phyloP scores from a whole-genome alignment of 2,888 invertebrate genomes.

The Orchesella flavescens region DNA sequence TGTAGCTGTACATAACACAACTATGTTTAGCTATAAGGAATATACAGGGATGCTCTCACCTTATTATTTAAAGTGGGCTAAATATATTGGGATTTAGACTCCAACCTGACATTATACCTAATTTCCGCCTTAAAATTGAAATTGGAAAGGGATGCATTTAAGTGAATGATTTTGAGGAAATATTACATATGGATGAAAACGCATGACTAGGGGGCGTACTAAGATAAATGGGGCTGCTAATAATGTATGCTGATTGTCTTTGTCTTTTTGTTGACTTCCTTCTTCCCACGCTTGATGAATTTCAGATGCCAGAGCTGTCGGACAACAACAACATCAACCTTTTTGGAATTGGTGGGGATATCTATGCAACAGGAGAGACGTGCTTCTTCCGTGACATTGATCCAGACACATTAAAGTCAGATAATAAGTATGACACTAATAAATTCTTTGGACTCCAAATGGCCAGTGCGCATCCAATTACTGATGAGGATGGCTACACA shows the following conservation, averaged over 20 bases:
- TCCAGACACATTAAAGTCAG: constrained; percentile 74
- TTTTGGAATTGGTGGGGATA: constrained; percentile 74
- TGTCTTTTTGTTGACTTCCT: background rate
- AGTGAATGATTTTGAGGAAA: background rate
- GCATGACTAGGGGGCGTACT: background rate
- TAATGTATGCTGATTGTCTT: background rate
- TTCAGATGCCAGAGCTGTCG: constrained; percentile 73
- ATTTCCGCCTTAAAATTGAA: no score
- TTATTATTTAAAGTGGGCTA: no score
- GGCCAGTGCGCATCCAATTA: constrained; percentile 75
- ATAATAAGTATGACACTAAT: constrained; percentile 73
- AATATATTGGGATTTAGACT: no score
- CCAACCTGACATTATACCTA: no score
- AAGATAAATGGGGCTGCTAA: background rate
- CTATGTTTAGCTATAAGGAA: no score
- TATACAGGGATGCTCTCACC: no score
- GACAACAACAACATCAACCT: constrained; percentile 76
- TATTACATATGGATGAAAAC: background rate
- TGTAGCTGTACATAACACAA: no score
- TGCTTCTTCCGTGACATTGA: constrained; percentile 75
- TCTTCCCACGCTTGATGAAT: constrained; percentile 4
- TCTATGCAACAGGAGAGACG: constrained; percentile 76
- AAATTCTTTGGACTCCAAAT: constrained; percentile 74
- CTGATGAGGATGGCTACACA: constrained; percentile 74
- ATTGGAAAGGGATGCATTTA: background rate